phyloP scores from a whole-genome alignment of 1,140 invertebrate species.

The Trichogramma pretiosum region DNA sequence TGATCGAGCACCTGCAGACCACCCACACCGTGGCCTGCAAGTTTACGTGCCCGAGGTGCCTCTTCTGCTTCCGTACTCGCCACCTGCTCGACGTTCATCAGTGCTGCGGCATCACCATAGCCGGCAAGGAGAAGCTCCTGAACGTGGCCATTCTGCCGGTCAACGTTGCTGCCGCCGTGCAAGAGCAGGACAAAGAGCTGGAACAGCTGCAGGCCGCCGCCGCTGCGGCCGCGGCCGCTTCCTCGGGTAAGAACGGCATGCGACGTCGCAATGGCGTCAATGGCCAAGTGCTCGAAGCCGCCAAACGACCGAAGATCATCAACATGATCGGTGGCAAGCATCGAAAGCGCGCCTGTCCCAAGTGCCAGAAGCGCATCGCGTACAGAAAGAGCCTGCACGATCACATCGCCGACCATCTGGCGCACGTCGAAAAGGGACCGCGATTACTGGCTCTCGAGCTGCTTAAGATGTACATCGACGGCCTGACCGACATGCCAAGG shows the following conservation, averaged over 20 bases:
- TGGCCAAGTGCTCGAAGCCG: not conserved
- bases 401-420: too few relatives aligned
- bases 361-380: slow-evolving; percentile 3
- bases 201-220: not conserved
- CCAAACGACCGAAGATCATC: not conserved
- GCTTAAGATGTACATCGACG: not conserved
- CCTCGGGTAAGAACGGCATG: not conserved
- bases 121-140: slow-evolving; percentile 9
- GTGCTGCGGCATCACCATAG: slow-evolving; percentile 9
- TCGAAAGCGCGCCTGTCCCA: slow-evolving; percentile 1
- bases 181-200: slow-evolving; percentile 5
- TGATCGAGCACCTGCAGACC: slow-evolving; percentile 15
- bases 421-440: too few relatives aligned
- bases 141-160: slow-evolving; percentile 10
- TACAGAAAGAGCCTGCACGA: slow-evolving; percentile 6
- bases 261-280: not conserved
- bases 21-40: slow-evolving; percentile 17
- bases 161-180: not conserved
- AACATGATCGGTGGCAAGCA: not conserved
- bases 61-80: slow-evolving; percentile 9
- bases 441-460: not conserved
- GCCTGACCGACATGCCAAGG: not conserved
- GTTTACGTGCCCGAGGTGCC: slow-evolving; percentile 12
- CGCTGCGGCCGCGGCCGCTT: not conserved
- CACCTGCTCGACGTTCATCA: slow-evolving; percentile 14